phyloP scores from a whole-genome alignment of 2,888 invertebrate species.

The Epinotia ramella region DNA sequence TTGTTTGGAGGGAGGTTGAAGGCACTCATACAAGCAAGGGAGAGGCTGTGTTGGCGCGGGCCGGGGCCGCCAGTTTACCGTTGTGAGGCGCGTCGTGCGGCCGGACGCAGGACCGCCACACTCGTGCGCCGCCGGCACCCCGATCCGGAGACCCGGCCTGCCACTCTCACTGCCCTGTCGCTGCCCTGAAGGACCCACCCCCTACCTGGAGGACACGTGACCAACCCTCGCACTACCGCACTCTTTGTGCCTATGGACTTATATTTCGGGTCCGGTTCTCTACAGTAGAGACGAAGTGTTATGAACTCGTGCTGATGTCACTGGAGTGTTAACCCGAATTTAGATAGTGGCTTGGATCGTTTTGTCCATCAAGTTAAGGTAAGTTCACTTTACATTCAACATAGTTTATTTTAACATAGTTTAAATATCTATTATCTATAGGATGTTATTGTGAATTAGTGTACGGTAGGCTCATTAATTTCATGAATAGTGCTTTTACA shows the following conservation, averaged over 20 bases:
- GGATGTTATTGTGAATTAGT: background rate
- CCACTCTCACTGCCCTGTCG: slow-evolving; percentile 53
- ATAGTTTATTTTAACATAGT: background rate
- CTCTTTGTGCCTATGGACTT: slow-evolving; percentile 65
- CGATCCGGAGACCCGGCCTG: slow-evolving; percentile 61
- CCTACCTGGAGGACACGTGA: slow-evolving; percentile 58
- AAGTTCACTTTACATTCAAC: slow-evolving; percentile 55
- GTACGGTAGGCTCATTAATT: background rate
- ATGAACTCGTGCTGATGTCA: slow-evolving; percentile 78
- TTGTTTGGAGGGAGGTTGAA: slow-evolving; percentile 84
- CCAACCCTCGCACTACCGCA: slow-evolving; percentile 59
- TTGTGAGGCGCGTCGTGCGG: slow-evolving; percentile 85
- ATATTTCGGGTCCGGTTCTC: slow-evolving; percentile 62
- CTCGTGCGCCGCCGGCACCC: slow-evolving; percentile 80
- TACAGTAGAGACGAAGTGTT: slow-evolving; percentile 77
- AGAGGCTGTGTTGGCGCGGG: slow-evolving; percentile 80
- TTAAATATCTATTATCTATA: background rate
- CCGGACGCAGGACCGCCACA: slow-evolving; percentile 77
- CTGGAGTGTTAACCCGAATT: slow-evolving; percentile 81
- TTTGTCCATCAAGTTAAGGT: slow-evolving; percentile 72
- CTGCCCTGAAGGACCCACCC: slow-evolving; percentile 60
- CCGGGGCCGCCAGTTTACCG: slow-evolving; percentile 80
- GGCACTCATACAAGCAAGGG: slow-evolving; percentile 81
- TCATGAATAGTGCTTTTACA: background rate
- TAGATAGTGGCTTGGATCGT: slow-evolving; percentile 81